Evolutionary conservation across 2,113 vertebrate genomes (phyloP), one percentile per base, ranked within the genome.

Genomic region (Furnarius figulus): DNA sequence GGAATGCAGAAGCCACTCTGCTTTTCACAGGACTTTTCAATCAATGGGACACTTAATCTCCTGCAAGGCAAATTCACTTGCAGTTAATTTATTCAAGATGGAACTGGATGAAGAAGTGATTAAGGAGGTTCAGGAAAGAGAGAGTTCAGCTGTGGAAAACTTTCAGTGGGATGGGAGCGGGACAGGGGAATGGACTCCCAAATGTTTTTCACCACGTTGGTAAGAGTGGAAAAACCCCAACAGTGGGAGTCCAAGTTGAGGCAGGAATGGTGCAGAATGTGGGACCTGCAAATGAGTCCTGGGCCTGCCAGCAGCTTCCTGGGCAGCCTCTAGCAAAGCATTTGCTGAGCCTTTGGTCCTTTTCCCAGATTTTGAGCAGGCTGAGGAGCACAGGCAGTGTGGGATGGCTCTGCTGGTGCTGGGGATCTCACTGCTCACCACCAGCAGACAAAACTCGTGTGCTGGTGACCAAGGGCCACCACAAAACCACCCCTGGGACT

Each of bases 11-110:
- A 75, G 44, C 52, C 61, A 62, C 52, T 42, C 44, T 42, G 92
- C 77, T 89, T 91, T 89, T 61, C 80, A 44, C 18, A 18, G 89
- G 85, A 84, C 75, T 44, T 89, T 86, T 67, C 94, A 89, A 94
- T 89, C 78, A 74, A 33, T 74, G 94, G 97, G 97, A 98, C 97
- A 96, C 96, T 96, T 91, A 93, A 97, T 96, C 95, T 95, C 80
- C 91, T 70, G 88, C 90, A 75, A 94, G 73, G 74, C 56, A 55
- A 82, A 90, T 65, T 28, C 85, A 92, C 88, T 71, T 24, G 79
- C 39, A 31, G 76, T 81, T 98, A 94, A 98, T 98, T 95, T 52
- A 78, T 94, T 96, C 97, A 97, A 97, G 96, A 97, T 95, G 97
- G 89, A 58, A 50, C 86, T 44, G 73, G 84, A 78, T 47, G 91